These are phyloP conservation scores for Lepus timidus DNA, from an alignment of 2,113 vertebrate genomes.

Conservation along the genomic window DNA sequence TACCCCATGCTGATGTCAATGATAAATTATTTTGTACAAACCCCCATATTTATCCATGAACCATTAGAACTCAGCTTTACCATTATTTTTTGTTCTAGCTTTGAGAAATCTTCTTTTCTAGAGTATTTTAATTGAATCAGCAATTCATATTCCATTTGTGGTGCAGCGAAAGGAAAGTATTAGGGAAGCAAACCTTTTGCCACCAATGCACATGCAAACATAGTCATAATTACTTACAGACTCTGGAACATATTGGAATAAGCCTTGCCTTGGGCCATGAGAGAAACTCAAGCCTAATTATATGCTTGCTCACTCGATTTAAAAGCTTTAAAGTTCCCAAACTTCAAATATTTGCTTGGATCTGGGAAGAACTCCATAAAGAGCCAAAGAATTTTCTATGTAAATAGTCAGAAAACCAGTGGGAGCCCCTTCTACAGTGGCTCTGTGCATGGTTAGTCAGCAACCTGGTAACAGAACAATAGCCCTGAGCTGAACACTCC, in stretches of 20 bases:
- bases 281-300: conserved; percentile 75
- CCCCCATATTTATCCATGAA: neutral
- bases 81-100: neutral
- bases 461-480: conserved; percentile 32
- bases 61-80: neutral
- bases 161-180: neutral
- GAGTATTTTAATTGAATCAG: conserved; percentile 31
- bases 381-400: conserved; percentile 51
- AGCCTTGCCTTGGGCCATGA: conserved; percentile 44
- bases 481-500: neutral
- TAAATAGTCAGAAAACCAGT: conserved; percentile 68
- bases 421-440: neutral
- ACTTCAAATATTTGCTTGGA: conserved; percentile 73
- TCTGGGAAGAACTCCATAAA: conserved; percentile 54
- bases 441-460: neutral
- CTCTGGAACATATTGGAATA: conserved; percentile 37
- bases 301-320: conserved; percentile 55
- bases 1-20: neutral
- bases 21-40: neutral
- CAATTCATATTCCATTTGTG: conserved; percentile 10
- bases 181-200: conserved; percentile 5
- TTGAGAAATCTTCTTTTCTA: neutral
- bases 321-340: conserved; percentile 61
- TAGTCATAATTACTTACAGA: conserved; percentile 67
- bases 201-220: conserved; percentile 42